phyloP scores from a whole-genome alignment of 2,888 invertebrate species.

The Timandra comae region DNA sequence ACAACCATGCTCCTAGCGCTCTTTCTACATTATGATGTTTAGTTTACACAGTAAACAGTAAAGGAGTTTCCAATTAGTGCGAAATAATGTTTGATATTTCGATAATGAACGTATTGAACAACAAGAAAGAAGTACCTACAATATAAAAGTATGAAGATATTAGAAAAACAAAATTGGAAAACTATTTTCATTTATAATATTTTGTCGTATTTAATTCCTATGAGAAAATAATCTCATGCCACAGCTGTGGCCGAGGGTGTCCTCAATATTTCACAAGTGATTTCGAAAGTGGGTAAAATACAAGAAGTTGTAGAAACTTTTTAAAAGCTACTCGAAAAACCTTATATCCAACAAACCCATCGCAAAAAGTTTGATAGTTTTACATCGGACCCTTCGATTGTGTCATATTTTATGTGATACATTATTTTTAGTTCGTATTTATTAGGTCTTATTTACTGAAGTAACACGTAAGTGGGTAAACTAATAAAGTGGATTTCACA shows the following conservation, averaged over 20 bases:
- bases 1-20: too few relatives aligned
- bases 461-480: too few relatives aligned
- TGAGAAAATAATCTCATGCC: constrained; percentile 43
- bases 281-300: constrained; percentile 56
- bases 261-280: constrained; percentile 59
- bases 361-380: constrained; percentile 60
- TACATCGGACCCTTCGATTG: constrained; percentile 60
- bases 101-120: too few relatives aligned
- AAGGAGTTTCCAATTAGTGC: too few relatives aligned
- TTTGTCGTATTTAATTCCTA: constrained; percentile 33
- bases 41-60: too few relatives aligned
- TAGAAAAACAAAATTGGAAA: constrained; percentile 5
- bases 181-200: constrained; percentile 18
- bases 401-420: constrained; percentile 67
- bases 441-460: too few relatives aligned
- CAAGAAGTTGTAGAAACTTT: constrained; percentile 52
- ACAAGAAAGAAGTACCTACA: too few relatives aligned
- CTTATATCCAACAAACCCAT: constrained; percentile 55
- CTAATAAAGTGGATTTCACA: too few relatives aligned
- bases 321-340: constrained; percentile 44
- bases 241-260: constrained; percentile 38
- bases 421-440: constrained; percentile 47
- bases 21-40: too few relatives aligned
- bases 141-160: too few relatives aligned
- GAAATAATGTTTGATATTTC: too few relatives aligned